Evolutionary conservation across 1,140 invertebrate species (phyloP).

Genomic region (Eupristina koningsbergeri): DNA sequence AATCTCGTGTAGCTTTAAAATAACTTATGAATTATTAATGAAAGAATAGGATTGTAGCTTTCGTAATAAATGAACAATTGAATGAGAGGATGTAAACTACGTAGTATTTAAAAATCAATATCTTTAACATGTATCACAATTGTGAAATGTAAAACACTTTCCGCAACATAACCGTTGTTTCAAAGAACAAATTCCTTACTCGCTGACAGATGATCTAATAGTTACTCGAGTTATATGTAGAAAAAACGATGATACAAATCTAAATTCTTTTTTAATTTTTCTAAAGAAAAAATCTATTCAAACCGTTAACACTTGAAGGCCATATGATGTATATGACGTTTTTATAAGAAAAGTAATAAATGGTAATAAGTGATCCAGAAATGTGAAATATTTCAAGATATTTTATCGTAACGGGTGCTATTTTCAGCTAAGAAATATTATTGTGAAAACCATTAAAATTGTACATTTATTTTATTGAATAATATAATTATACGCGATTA

Average conservation of each 20-base stretch:
- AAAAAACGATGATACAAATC: background rate
- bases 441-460: background rate
- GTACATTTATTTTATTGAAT: background rate
- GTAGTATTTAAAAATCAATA: constrained; percentile 2
- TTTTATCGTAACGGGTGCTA: background rate
- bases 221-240: background rate
- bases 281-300: no score
- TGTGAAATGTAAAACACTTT: background rate
- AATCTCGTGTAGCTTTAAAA: background rate
- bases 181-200: background rate
- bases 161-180: background rate
- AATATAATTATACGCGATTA: background rate
- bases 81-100: background rate
- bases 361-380: background rate
- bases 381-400: background rate
- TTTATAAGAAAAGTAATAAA: background rate
- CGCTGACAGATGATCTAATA: background rate
- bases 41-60: background rate
- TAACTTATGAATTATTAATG: background rate
- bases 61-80: constrained; percentile 1
- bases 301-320: background rate
- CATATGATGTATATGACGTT: background rate
- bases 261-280: background rate
- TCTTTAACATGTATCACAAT: background rate
- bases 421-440: background rate